These are phyloP conservation scores for Stegostoma tigrinum DNA, from an alignment of 2,113 vertebrate species.

Conservation along the genomic window DNA sequence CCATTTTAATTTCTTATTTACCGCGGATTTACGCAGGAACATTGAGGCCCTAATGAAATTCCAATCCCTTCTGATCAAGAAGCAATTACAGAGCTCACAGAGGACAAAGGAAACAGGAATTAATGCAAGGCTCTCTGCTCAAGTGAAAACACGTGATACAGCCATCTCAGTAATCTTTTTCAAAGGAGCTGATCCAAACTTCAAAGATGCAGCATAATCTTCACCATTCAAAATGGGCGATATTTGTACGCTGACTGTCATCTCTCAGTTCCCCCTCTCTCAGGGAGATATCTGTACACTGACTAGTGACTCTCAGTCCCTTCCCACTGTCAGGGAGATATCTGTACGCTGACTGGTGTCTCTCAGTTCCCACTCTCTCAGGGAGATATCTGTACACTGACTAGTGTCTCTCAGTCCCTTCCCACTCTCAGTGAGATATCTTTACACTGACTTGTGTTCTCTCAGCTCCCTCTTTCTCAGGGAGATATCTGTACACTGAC, in stretches of 20 bases:
- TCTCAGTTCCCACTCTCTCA: neutral
- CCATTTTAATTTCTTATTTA: constrained; percentile 43
- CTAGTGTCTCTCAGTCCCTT: neutral
- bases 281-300: neutral
- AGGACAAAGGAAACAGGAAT: neutral
- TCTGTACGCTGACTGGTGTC: neutral
- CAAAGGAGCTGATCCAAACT: neutral
- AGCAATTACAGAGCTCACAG: neutral
- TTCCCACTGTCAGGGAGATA: neutral
- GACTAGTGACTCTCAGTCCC: neutral
- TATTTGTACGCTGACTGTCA: neutral
- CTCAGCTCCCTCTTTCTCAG: neutral
- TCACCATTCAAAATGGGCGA: neutral
- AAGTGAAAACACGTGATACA: neutral
- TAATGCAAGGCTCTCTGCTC: neutral
- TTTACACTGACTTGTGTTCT: neutral
- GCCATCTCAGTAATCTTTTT: neutral
- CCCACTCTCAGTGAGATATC: neutral
- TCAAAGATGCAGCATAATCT: constrained; percentile 8
- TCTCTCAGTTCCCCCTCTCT: neutral
- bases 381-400: neutral
- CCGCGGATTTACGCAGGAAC: constrained; percentile 41
- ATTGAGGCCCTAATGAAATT: constrained; percentile 42
- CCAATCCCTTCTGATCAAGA: constrained; percentile 23
- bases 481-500: neutral